Conservation (phyloP, 2,113 vertebrate genomes). For the Pipa parva region DNA sequence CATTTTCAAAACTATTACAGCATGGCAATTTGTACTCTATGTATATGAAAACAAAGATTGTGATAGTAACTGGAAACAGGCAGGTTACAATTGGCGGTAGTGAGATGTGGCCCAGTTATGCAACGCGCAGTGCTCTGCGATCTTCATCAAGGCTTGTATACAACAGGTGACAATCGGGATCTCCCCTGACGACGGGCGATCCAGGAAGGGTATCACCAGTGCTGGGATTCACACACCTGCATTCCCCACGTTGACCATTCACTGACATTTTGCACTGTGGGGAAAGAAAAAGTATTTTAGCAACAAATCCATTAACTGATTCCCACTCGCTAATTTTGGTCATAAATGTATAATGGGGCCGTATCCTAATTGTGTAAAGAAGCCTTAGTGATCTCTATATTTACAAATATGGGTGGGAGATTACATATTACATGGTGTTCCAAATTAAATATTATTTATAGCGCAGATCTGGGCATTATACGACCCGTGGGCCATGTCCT, state of each 20-base stretch:
- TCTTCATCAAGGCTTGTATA: constrained; percentile 72
- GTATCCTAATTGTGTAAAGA: too few species aligned
- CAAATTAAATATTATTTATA: too few species aligned
- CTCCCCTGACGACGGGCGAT: constrained; percentile 80
- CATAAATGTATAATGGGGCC: background rate
- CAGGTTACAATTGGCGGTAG: constrained; percentile 6
- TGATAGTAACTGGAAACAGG: constrained; percentile 43
- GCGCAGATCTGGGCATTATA: too few species aligned
- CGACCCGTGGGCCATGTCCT: too few species aligned
- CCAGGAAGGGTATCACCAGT: constrained; percentile 79
- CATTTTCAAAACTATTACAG: constrained; percentile 22
- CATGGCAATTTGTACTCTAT: background rate
- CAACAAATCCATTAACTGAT: too few species aligned
- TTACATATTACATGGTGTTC: too few species aligned
- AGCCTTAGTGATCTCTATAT: too few species aligned
- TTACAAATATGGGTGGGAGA: too few species aligned
- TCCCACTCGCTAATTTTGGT: too few species aligned
- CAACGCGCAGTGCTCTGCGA: constrained; percentile 58
- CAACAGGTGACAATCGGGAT: constrained; percentile 89
- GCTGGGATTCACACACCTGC: constrained; percentile 91
- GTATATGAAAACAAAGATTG: constrained; percentile 19
- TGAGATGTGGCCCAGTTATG: constrained; percentile 47
- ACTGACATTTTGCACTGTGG: constrained; percentile 95
- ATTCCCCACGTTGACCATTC: constrained; percentile 91
- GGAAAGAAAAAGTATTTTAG: constrained; percentile 21